phyloP scores from a whole-genome alignment of 2,888 invertebrate species.

The Dasysyrphus tricinctus region DNA sequence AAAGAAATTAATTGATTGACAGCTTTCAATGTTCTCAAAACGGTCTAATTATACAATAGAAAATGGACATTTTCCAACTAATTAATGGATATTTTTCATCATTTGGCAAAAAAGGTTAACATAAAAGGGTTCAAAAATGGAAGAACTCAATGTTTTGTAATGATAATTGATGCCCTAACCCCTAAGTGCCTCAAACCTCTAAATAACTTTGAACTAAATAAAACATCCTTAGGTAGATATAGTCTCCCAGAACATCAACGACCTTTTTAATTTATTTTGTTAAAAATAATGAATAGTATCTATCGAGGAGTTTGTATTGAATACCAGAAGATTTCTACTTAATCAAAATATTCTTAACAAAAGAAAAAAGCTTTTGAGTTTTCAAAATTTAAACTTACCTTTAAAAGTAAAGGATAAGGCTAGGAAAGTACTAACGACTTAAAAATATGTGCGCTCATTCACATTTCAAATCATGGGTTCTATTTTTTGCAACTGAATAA shows the following conservation, averaged over 20 bases:
- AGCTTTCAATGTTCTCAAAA: slow-evolving; percentile 44
- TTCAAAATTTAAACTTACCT: no score
- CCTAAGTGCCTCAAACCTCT: neutral
- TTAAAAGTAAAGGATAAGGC: no score
- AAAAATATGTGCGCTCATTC: no score
- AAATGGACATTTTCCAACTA: slow-evolving; percentile 39
- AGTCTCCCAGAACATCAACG: neutral
- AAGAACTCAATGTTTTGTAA: slow-evolving; percentile 38
- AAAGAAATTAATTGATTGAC: slow-evolving; percentile 70
- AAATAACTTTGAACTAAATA: neutral
- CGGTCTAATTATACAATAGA: slow-evolving; percentile 42
- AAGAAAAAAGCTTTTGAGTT: neutral
- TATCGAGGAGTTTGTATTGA: neutral
- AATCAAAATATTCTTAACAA: neutral
- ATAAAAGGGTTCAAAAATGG: slow-evolving; percentile 47
- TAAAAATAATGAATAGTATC: neutral
- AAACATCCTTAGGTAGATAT: neutral
- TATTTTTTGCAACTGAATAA: no score
- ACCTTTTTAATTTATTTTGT: slow-evolving; percentile 13
- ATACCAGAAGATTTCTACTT: neutral
- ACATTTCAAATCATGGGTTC: no score
- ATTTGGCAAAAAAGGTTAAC: slow-evolving; percentile 1
- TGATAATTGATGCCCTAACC: slow-evolving; percentile 64
- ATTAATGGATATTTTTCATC: slow-evolving; percentile 61
- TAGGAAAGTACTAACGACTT: no score